phyloP scores from a whole-genome alignment of 2,113 vertebrate genomes.

The Bufo gargarizans region DNA sequence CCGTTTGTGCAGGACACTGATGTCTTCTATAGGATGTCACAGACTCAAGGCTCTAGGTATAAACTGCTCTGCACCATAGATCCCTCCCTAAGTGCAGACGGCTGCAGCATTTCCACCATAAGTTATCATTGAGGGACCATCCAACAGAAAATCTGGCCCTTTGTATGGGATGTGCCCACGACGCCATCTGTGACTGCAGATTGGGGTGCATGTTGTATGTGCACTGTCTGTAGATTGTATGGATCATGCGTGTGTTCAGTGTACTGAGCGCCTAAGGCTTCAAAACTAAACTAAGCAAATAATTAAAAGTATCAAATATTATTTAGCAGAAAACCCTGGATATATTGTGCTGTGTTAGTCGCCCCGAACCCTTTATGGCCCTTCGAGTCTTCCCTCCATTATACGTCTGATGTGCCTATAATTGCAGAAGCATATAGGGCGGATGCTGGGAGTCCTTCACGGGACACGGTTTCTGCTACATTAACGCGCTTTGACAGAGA shows the following conservation, averaged over 20 bases:
- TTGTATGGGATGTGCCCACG: background rate
- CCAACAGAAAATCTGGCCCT: background rate
- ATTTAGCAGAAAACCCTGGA: background rate
- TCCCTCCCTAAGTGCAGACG: too few relatives aligned
- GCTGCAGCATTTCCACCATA: too few relatives aligned
- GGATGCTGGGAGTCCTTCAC: constrained; percentile 7
- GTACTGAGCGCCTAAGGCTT: background rate
- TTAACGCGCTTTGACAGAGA: constrained; percentile 21
- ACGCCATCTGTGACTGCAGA: background rate
- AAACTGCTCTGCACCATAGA: too few relatives aligned
- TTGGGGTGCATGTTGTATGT: background rate
- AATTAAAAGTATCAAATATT: background rate
- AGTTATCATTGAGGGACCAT: background rate
- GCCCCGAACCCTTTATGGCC: background rate
- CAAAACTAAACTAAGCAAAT: background rate
- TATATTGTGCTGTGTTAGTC: background rate
- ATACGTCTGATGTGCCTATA: background rate
- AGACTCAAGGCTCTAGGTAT: too few relatives aligned
- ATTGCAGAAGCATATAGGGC: background rate
- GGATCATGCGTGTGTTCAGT: background rate
- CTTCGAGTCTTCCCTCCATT: background rate
- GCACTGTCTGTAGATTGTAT: background rate
- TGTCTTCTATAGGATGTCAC: too few relatives aligned
- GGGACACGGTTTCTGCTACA: constrained; percentile 17
- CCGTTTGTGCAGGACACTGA: too few relatives aligned